Percentiles rank a stretch among this genome's conserved stretches.
These are phyloP conservation scores for Tragulus kanchil DNA, from an alignment of 2,113 vertebrate species.

Conservation along the genomic window DNA sequence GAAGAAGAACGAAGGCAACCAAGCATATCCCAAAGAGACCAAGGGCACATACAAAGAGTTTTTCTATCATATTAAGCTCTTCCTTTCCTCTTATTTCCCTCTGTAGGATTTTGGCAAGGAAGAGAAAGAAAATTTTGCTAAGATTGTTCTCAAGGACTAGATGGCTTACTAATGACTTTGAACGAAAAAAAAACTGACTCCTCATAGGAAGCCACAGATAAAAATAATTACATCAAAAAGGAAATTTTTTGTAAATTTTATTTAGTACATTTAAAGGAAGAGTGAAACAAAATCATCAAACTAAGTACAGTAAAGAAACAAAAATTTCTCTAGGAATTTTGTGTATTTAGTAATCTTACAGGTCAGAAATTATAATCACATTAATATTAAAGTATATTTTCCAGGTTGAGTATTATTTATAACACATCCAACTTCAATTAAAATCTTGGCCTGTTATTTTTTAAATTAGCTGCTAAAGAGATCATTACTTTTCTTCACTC, in stretches of 20 bases:
- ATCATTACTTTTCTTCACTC: not conserved
- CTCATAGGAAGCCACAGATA: not conserved
- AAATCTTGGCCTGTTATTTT: not conserved
- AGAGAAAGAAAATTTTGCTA: slow-evolving; percentile 15
- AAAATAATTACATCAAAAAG: too few species aligned
- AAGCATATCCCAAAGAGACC: not conserved
- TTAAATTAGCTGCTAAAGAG: not conserved
- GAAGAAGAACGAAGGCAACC: not conserved
- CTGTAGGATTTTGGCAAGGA: not conserved
- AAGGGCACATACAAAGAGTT: not conserved
- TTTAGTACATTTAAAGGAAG: not conserved
- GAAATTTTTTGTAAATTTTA: too few species aligned
- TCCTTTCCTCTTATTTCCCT: not conserved
- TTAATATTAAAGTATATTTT: not conserved
- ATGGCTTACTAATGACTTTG: not conserved
- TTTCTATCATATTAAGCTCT: not conserved
- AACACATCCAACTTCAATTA: not conserved
- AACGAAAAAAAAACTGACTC: not conserved
- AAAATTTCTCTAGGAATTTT: not conserved
- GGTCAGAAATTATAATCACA: not conserved
- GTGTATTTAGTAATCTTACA: not conserved
- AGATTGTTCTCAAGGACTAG: not conserved
- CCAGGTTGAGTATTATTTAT: not conserved
- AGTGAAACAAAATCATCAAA: not conserved
- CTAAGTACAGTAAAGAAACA: not conserved